Conservation (phyloP, 1,140 invertebrate species). For the Drosophila pallidifrons region DNA sequence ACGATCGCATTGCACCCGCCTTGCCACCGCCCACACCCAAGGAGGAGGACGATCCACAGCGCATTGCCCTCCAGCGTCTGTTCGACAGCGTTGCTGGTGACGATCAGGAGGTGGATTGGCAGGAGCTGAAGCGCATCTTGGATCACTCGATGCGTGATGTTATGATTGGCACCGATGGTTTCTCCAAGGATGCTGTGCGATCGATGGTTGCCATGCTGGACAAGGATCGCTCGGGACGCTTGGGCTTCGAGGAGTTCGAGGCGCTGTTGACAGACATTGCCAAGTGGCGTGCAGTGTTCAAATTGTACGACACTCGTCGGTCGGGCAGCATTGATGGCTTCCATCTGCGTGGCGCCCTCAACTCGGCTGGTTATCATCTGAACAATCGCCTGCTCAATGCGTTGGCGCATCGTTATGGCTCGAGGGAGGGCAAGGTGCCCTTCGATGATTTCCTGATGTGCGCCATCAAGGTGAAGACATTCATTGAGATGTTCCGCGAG, state of each 20-base stretch:
- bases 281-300: constrained; percentile 96
- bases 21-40: constrained; percentile 77
- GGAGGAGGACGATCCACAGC: constrained; percentile 86
- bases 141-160: constrained; percentile 95
- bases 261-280: constrained; percentile 94
- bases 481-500: constrained; percentile 95
- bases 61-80: constrained; percentile 90
- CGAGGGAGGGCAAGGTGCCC: constrained; percentile 92
- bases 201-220: constrained; percentile 99
- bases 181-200: constrained; percentile 95
- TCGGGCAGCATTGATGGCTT: constrained; percentile 93
- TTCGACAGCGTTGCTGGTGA: constrained; percentile 95
- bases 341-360: constrained; percentile 93
- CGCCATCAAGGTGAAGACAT: constrained; percentile 95
- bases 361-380: constrained; percentile 94
- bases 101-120: constrained; percentile 97
- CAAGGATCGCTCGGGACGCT: constrained; percentile 95
- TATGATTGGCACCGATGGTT: constrained; percentile 87
- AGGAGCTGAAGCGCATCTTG: constrained; percentile 96
- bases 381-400: constrained; percentile 96
- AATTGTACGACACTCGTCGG: constrained; percentile 93
- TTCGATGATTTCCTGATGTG: constrained; percentile 99
- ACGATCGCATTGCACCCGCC: constrained; percentile 85
- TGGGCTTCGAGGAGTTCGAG: constrained; percentile 97
- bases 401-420: constrained; percentile 95